Percentiles rank a stretch among this genome's conserved stretches.
phyloP scores from a whole-genome alignment of 2,888 invertebrate species.

The Aphidius colemani region DNA sequence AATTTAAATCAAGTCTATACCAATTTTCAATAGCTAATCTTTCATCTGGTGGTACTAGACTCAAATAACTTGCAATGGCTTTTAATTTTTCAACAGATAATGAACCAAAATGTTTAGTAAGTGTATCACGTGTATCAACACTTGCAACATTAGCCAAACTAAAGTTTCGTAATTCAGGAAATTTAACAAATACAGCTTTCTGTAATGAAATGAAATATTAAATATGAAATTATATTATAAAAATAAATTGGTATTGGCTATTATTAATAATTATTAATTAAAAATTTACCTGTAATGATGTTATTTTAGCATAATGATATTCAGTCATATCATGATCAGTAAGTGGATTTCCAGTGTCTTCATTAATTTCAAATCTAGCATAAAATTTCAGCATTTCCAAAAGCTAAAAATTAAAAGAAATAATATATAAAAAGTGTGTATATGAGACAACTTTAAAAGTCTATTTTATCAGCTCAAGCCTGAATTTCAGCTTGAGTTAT shows the following conservation, averaged over 20 bases:
- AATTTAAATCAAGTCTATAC: constrained; percentile 79
- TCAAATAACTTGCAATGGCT: constrained; percentile 84
- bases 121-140: constrained; percentile 85
- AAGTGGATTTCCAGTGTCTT: constrained; percentile 91
- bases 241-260: too few species aligned
- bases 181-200: constrained; percentile 92
- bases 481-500: too few species aligned
- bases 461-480: too few species aligned
- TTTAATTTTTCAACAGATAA: constrained; percentile 78
- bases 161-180: constrained; percentile 83
- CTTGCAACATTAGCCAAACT: constrained; percentile 92
- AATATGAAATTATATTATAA: too few species aligned
- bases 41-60: constrained; percentile 79
- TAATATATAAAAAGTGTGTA: not conserved
- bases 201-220: too few species aligned
- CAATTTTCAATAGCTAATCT: constrained; percentile 72
- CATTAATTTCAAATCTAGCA: constrained; percentile 95
- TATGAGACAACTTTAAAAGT: too few species aligned
- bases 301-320: constrained; percentile 90
- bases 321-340: constrained; percentile 93
- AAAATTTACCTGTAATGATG: constrained; percentile 76
- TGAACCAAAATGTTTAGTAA: constrained; percentile 83
- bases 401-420: constrained; percentile 68
- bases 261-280: too few species aligned
- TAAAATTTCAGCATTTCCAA: constrained; percentile 96